A percentile compares a stretch with the other conserved stretches of the same genome.
phyloP scores from a whole-genome alignment of 1,140 invertebrate genomes.

The Drosophila erecta region DNA sequence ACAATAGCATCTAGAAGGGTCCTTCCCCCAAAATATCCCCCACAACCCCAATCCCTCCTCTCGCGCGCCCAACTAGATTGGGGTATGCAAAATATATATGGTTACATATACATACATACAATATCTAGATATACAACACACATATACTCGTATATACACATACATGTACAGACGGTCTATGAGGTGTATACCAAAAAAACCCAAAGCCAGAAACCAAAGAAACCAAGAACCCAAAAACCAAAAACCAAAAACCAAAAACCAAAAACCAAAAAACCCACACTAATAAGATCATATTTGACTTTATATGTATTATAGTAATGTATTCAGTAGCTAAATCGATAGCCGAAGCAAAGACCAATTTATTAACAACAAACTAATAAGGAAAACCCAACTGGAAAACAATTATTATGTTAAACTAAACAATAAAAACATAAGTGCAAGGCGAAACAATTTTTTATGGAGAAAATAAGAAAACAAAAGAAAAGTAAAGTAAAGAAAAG shows the following conservation, averaged over 20 bases:
- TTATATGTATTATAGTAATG: conserved; percentile 79
- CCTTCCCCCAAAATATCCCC: conserved; percentile 8
- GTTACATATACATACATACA: conserved; percentile 41
- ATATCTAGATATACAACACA: conserved; percentile 37
- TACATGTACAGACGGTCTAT: conserved; percentile 61
- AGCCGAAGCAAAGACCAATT: conserved; percentile 83
- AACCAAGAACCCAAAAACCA: neutral
- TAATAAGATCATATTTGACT: conserved; percentile 78
- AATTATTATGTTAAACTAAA: conserved; percentile 77
- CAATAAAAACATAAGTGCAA: conserved; percentile 30
- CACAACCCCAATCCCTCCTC: conserved; percentile 1
- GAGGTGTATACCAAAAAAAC: conserved; percentile 40
- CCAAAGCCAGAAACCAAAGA: neutral
- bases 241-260: conserved; percentile 8
- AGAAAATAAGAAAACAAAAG: conserved; percentile 23
- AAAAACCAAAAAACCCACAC: conserved; percentile 19
- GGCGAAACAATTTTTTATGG: conserved; percentile 72
- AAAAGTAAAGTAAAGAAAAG: conserved; percentile 5
- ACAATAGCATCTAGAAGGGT: conserved; percentile 18
- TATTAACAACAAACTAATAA: conserved; percentile 62
- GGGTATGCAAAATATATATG: conserved; percentile 33
- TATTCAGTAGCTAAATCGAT: conserved; percentile 73
- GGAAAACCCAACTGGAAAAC: conserved; percentile 21
- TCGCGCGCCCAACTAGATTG: conserved; percentile 11
- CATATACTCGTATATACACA: conserved; percentile 41